Base-by-base conservation (phyloP, 2,888 invertebrate species). In the Lypha dubia region DNA sequence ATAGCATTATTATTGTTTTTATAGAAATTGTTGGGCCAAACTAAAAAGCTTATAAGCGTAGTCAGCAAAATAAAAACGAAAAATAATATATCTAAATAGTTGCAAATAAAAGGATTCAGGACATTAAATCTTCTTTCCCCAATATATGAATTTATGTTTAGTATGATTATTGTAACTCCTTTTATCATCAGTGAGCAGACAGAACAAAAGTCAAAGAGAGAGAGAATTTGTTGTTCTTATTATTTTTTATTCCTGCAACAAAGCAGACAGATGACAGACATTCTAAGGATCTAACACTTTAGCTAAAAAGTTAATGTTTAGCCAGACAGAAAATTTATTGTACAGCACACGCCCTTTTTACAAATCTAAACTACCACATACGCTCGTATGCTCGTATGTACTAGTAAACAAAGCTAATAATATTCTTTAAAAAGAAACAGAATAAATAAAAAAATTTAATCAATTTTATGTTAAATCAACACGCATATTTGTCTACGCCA, bases 391-490 rank as follows among this genome's bases (percentile, higher is more conserved):
- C n/a, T 7, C 15, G n/a, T n/a, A n/a, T n/a, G n/a, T n/a, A n/a
- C n/a, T n/a, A n/a, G n/a, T n/a, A n/a, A n/a, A 67, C 6, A 24
- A 46, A 56, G 46, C 32, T 20, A 17, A 17, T 44, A n/a, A n/a
- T n/a, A n/a, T 58, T 46, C 20, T 28, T 41, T 28, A 6, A 1
- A 70, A 56, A 24, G 28, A 38, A 35, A 38, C 3, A 32, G 24
- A 73, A 53, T n/a, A 58, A 38, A 28, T 28, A 9, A 28, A 68
- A 28, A 58, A 75, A 65, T 75, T 65, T 75, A 79, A 74, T 70
- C 49, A 83, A 83, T 83, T 83, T 83, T 32, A 58, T 65, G 35
- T 79, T 65, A 70, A 79, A 83, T 71, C 63, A 75, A 71, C 70
- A 83, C 79, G 56, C 79, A 71, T 46, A 65, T 56, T 56, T 56